Percentiles rank a stretch among this genome's conserved stretches.
Evolutionary conservation across 2,113 vertebrate species (phyloP).

Genomic region (Cynopterus brachyotis): DNA sequence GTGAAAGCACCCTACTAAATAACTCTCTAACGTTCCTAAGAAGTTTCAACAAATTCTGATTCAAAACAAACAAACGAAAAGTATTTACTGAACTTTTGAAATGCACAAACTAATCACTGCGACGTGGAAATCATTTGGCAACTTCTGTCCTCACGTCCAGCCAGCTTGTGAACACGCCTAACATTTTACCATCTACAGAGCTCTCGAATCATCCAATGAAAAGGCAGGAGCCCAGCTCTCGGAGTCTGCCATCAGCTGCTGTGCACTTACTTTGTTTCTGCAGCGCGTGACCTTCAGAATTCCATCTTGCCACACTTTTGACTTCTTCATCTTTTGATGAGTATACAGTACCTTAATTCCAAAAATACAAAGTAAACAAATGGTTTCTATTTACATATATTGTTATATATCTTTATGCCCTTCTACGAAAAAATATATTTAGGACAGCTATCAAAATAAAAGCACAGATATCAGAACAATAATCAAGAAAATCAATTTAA

Average conservation of each 20-base stretch:
- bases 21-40: not conserved
- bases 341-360: slow-evolving; percentile 86
- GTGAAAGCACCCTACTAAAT: not conserved
- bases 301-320: slow-evolving; percentile 89
- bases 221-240: not conserved
- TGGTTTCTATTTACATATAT: not conserved
- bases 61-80: not conserved
- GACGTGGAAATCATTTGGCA: not conserved
- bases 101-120: not conserved
- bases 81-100: slow-evolving; percentile 8
- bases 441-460: not conserved
- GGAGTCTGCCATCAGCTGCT: not conserved
- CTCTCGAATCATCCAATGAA: not conserved
- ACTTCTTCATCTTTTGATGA: slow-evolving; percentile 88
- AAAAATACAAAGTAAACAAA: slow-evolving; percentile 33
- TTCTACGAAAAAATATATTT: slow-evolving; percentile 25
- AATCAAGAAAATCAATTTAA: not conserved
- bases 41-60: not conserved
- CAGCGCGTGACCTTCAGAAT: slow-evolving; percentile 77
- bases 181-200: not conserved
- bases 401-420: not conserved
- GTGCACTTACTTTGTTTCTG: slow-evolving; percentile 82
- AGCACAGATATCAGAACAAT: not conserved
- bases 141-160: not conserved
- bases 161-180: not conserved